Evolutionary conservation across 1,140 invertebrate species (phyloP), one percentile per base, ranked within the genome.

Genomic region (Bombus confusus): DNA sequence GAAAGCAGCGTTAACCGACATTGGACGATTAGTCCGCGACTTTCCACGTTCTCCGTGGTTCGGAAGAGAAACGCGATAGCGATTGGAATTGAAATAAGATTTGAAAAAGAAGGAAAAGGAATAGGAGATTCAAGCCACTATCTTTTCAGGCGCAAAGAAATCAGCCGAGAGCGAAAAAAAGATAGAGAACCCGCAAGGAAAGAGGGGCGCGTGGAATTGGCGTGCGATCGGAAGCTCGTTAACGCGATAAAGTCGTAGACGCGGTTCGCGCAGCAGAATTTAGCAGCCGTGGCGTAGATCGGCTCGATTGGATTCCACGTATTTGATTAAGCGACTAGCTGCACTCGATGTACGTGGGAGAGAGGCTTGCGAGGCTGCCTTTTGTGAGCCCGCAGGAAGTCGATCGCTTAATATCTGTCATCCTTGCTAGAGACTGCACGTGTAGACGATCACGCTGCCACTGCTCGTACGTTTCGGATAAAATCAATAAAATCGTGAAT

Each of bases 371-470:
- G 47, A 52, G 47, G 47, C 47, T 52, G 47, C 47, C 47, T 52
- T 52, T 52, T 52, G 47, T 52, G 47, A 52, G 47, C 47, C 47
- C 52, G 34, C 28, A 62, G 74, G 25, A 39, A 76, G 74, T 76
- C 74, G 47, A 76, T 76, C 74, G 74, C 74, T 76, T 76, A 76
- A 76, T 76, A 76, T 76, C 74, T 76, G 74, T 76, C 69, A 71
- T 71, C 69, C 47, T 52, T 52, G 5, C 47, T 22, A 52, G 47
- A 52, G 47, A 52, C 47, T 52, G 47, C 22, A 52, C 47, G 47
- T 52, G 37, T 15, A 71, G 25, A 41, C 69, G 37, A 12, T 18
- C 68, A 52, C 47, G 18, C 47, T 22, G 18, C 47, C 47, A 52
- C 47, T 52, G 47, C 47, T 22, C 47, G 5, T 52, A 52, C 47